Conservation (phyloP, 1,140 invertebrate species). For the Caenorhabditis elegans region WBcel235 BX284603.4:8520501-8521000, state of each 20-base stretch:
- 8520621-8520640: background rate
- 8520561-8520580: background rate
- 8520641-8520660: background rate
- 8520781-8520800: background rate
- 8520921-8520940: too few relatives aligned
- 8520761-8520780: background rate
- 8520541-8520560: conserved; percentile 18
- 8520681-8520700: conserved; percentile 23
- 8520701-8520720: too few relatives aligned
- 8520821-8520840: conserved; percentile 18
- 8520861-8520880: background rate
- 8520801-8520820: background rate
- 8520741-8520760: background rate
- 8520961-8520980: too few relatives aligned
- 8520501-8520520: background rate
- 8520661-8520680: too few relatives aligned
- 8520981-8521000: too few relatives aligned
- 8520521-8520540: background rate
- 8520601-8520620: background rate
- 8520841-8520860: conserved; percentile 21
- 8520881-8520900: background rate
- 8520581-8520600: conserved; percentile 6
- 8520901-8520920: background rate
- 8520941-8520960: too few relatives aligned
- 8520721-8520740: background rate